These are phyloP conservation scores for Mustela lutreola DNA, from an alignment of 2,113 vertebrate species.

Conservation along the genomic window DNA sequence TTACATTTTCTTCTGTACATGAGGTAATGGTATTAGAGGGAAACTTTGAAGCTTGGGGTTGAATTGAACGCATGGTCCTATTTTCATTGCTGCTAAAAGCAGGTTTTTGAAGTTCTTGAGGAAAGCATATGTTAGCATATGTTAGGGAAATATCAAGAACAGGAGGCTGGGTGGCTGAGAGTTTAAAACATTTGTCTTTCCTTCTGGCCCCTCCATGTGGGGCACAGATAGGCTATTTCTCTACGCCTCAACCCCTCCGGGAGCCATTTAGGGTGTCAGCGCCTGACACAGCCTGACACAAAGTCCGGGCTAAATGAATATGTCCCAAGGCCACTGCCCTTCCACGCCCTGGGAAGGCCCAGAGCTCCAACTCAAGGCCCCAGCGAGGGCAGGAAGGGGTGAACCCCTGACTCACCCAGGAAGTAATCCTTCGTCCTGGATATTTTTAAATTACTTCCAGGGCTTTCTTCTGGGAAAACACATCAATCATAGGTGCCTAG, in stretches of 20 bases:
- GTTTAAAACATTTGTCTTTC: constrained; percentile 86
- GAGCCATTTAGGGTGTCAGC: constrained; percentile 61
- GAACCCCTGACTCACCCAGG: not conserved
- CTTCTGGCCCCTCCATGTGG: constrained; percentile 84
- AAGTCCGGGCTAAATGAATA: not conserved
- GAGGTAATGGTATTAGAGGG: constrained; percentile 91
- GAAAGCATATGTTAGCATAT: constrained; percentile 90
- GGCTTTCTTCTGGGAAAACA: not conserved
- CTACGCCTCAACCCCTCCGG: not conserved
- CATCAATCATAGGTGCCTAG: not conserved
- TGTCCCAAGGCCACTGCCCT: not conserved
- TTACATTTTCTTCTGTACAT: constrained; percentile 92
- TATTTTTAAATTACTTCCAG: not conserved
- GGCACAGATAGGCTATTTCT: constrained; percentile 67
- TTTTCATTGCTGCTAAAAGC: constrained; percentile 88
- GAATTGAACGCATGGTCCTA: constrained; percentile 88
- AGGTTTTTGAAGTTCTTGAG: constrained; percentile 89
- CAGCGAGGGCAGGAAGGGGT: not conserved
- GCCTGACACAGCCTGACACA: constrained; percentile 51
- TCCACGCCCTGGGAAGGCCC: not conserved
- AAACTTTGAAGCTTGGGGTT: constrained; percentile 87
- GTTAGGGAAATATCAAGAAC: constrained; percentile 88
- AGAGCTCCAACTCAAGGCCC: not conserved
- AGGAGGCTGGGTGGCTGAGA: constrained; percentile 86
- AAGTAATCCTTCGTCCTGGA: not conserved